Conservation (phyloP, 2,113 vertebrate species). For the Hypocryptadius cinnamomeus region DNA sequence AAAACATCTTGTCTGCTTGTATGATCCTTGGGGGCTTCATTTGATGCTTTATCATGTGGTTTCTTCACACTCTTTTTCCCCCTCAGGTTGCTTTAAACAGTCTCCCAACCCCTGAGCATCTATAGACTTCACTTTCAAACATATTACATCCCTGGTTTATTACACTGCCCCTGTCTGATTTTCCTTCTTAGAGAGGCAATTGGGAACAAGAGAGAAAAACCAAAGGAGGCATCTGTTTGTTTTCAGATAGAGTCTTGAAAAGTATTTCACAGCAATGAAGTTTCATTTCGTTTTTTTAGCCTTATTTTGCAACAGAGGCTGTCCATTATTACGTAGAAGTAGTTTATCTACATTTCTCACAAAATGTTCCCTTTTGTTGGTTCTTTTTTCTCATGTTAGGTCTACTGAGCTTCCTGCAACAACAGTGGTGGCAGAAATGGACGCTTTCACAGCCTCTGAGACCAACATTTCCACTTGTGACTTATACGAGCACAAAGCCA, state of each 20-base stretch:
- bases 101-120: background rate
- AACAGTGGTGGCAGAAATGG: conserved; percentile 37
- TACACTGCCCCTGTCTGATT: background rate
- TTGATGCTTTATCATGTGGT: background rate
- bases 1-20: background rate
- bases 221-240: background rate
- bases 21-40: background rate
- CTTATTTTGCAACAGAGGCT: background rate
- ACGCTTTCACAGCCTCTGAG: background rate
- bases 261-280: background rate
- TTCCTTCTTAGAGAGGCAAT: background rate
- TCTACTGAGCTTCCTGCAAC: background rate
- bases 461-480: conserved; percentile 64
- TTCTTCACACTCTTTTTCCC: background rate
- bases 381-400: background rate
- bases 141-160: background rate
- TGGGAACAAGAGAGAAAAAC: background rate
- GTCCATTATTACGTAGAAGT: background rate
- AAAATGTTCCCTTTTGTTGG: background rate
- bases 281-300: conserved; percentile 11
- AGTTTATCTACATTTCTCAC: background rate
- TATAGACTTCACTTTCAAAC: background rate
- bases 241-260: background rate
- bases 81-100: background rate
- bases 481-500: conserved; percentile 80